A percentile compares a stretch with the other conserved stretches of the same genome.
These are phyloP conservation scores for Pitangus sulphuratus DNA, from an alignment of 2,797 vertebrate genomes.

Conservation along the genomic window DNA sequence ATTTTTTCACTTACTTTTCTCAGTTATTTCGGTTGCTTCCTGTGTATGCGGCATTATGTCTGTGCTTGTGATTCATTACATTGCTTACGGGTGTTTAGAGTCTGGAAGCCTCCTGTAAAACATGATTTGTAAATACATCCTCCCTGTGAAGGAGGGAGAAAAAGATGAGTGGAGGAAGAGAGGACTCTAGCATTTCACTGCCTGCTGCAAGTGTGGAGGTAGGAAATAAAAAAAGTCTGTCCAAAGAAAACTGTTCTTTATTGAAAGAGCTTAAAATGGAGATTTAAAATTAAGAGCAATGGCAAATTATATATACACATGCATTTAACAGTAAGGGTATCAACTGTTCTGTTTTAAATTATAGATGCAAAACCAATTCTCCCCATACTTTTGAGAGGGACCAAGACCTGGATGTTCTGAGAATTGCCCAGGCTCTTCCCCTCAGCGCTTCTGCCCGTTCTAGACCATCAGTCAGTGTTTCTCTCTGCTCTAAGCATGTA, in stretches of 20 bases:
- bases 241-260: neutral
- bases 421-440: neutral
- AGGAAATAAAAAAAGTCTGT: neutral
- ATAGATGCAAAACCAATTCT: neutral
- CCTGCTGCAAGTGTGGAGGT: neutral
- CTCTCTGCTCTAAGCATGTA: neutral
- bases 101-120: neutral
- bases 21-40: neutral
- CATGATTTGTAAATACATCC: slow-evolving; percentile 19
- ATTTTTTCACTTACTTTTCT: slow-evolving; percentile 6
- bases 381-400: neutral
- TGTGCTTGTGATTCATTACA: slow-evolving; percentile 34
- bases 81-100: slow-evolving; percentile 18
- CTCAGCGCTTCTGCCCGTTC: neutral
- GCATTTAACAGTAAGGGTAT: neutral
- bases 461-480: rapidly evolving
- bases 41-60: neutral
- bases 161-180: neutral
- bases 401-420: neutral
- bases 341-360: neutral
- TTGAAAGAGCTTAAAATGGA: neutral
- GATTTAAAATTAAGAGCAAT: neutral
- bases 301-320: neutral
- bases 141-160: neutral
- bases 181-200: neutral